phyloP scores from a whole-genome alignment of 1,140 invertebrate genomes.

The Bombus balteatus region DNA sequence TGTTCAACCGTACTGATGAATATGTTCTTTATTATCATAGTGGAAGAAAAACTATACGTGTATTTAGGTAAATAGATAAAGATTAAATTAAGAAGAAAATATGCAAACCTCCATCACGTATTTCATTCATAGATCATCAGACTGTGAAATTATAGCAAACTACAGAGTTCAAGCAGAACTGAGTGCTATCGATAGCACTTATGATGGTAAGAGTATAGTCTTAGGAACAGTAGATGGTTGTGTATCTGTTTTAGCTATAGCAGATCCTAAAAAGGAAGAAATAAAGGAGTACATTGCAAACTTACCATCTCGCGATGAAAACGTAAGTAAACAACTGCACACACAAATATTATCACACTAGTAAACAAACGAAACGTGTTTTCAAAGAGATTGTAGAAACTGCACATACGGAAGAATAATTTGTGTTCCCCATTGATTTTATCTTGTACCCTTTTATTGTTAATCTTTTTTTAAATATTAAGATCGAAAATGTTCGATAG shows the following conservation, averaged over 20 bases:
- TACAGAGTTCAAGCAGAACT: conserved; percentile 96
- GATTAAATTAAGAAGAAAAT: conserved; percentile 17
- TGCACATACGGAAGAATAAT: not conserved
- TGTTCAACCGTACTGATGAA: conserved; percentile 96
- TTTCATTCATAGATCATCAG: conserved; percentile 85
- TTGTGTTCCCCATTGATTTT: not conserved
- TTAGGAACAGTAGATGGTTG: conserved; percentile 97
- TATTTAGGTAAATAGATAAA: conserved; percentile 88
- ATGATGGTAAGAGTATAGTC: conserved; percentile 91
- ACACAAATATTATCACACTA: not conserved
- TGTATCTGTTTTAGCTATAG: conserved; percentile 94
- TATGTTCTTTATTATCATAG: conserved; percentile 99
- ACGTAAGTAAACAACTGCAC: conserved; percentile 79
- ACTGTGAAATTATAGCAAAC: conserved; percentile 95
- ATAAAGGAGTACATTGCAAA: conserved; percentile 86
- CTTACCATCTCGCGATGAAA: conserved; percentile 89
- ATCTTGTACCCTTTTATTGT: not conserved
- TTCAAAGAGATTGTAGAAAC: not conserved
- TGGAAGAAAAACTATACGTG: conserved; percentile 94
- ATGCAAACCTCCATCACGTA: not conserved
- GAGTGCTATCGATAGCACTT: conserved; percentile 91
- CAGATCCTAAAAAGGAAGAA: conserved; percentile 87
- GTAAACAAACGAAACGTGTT: conserved; percentile 7
- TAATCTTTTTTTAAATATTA: not conserved
- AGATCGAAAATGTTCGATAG: not conserved